A percentile compares a stretch with the other conserved stretches of the same genome.
phyloP scores from a whole-genome alignment of 2,113 vertebrate genomes.

The Sebastes schlegelii region DNA sequence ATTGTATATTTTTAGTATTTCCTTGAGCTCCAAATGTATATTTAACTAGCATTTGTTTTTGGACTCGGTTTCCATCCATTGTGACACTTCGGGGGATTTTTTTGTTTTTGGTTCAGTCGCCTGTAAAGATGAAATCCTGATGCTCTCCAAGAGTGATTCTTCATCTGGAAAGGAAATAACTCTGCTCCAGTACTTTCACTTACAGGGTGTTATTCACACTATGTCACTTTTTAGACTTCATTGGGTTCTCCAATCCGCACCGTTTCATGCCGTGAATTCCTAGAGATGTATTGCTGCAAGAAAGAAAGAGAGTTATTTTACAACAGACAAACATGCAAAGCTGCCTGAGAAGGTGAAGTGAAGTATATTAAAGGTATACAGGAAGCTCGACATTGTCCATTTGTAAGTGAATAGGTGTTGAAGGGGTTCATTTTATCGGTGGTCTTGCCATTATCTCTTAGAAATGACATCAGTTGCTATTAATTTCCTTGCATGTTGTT shows the following conservation, averaged over 20 bases:
- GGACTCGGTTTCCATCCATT: not conserved
- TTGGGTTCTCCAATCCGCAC: not conserved
- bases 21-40: not conserved
- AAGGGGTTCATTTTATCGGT: not conserved
- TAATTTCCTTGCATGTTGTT: not conserved
- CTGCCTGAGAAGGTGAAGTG: not conserved
- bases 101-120: not conserved
- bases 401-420: not conserved
- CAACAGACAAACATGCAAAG: not conserved
- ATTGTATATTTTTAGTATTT: not conserved
- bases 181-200: conserved; percentile 34
- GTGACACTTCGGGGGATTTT: not conserved
- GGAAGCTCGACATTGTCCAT: not conserved
- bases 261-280: not conserved
- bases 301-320: not conserved
- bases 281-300: not conserved
- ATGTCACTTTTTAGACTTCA: conserved; percentile 39
- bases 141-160: conserved; percentile 27
- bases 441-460: not conserved
- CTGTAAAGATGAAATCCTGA: conserved; percentile 39
- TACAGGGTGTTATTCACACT: conserved; percentile 34
- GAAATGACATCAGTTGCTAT: not conserved
- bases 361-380: not conserved
- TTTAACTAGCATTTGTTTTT: not conserved
- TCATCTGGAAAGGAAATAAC: conserved; percentile 45